Conservation (phyloP, 2,888 invertebrate species). For the Phymatocera aterrima region DNA sequence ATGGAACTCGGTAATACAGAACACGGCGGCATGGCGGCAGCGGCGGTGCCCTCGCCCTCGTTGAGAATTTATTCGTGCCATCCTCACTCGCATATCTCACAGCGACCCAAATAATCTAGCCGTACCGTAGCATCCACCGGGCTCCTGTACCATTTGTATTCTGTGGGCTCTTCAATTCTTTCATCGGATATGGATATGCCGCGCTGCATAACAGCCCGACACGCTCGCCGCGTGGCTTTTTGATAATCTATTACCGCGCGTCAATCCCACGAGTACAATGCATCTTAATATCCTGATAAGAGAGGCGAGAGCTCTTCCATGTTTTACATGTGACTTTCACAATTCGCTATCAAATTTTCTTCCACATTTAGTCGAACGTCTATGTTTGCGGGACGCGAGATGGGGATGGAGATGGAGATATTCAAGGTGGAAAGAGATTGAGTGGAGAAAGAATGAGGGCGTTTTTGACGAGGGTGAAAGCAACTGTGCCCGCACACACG, state of each 20-base stretch:
- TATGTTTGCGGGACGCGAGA: too few species aligned
- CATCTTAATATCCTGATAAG: background rate
- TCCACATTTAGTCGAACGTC: too few species aligned
- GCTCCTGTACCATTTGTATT: constrained; percentile 29
- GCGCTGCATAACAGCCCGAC: background rate
- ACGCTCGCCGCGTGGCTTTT: constrained; percentile 21
- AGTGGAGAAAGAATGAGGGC: too few species aligned
- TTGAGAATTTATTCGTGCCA: constrained; percentile 42
- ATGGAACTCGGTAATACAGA: constrained; percentile 7
- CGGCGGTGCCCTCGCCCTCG: background rate
- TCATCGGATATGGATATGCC: constrained; percentile 23
- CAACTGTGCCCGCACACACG: too few species aligned
- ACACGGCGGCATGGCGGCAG: too few species aligned
- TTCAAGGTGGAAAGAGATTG: too few species aligned
- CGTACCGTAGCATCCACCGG: background rate
- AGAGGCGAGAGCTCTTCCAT: background rate
- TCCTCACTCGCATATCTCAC: constrained; percentile 44
- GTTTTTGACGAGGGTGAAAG: too few species aligned
- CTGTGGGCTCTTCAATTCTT: constrained; percentile 27
- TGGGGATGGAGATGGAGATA: too few species aligned
- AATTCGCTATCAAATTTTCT: background rate
- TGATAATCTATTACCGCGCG: constrained; percentile 21
- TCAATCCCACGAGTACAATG: background rate
- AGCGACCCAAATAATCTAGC: constrained; percentile 39
- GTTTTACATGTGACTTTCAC: background rate